Base-by-base conservation (phyloP, 2,113 vertebrate genomes). In the Nettapus auritus region DNA sequence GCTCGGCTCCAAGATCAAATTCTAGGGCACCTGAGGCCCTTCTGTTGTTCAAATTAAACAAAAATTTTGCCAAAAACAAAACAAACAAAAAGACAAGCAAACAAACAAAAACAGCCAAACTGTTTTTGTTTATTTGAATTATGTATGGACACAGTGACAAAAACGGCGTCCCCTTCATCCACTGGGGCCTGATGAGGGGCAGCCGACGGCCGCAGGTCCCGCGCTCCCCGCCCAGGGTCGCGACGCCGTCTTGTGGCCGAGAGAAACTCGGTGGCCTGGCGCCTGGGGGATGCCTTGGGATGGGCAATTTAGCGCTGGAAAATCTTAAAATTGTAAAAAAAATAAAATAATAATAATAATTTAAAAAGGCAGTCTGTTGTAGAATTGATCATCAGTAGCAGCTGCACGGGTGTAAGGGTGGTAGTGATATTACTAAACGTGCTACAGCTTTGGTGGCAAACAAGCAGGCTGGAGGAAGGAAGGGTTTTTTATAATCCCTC, bases 151-250 rank as follows among this genome's bases (percentile, higher is more conserved):
- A 2, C 36, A 4, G 28, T 4, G 5, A 12, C 9, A 1, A 50
- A 52, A 59, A 25, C 3, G 7, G 1, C 11, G 29, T 48, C 42
- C 11, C 4, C 59, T 28, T 2, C n/a, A 28, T 2, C 44, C 6
- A 2, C 5, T 0, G 9, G 46, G 18, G 20, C 5, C 5, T 16
- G 5, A 22, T 0, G 9, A 42, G 3, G 14, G 19, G 9, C 29
- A 4, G 34, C 9, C 33, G 2, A 11, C 3, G 11, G 10, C 25
- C 14, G 22, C 33, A 14, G 8, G 19, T 20, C 26, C 22, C 28
- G n/a, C 17, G 11, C 11, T 28, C 46, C 46, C 28, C 21, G 33
- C 5, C 3, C 6, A 28, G 57, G 53, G 28, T 2, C 1, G 3
- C 19, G 31, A 34, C 86, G 79, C 90, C 94, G 90, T 42, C 96